phyloP scores from a whole-genome alignment of 2,113 vertebrate species.

The Pollimyrus isidori region DNA sequence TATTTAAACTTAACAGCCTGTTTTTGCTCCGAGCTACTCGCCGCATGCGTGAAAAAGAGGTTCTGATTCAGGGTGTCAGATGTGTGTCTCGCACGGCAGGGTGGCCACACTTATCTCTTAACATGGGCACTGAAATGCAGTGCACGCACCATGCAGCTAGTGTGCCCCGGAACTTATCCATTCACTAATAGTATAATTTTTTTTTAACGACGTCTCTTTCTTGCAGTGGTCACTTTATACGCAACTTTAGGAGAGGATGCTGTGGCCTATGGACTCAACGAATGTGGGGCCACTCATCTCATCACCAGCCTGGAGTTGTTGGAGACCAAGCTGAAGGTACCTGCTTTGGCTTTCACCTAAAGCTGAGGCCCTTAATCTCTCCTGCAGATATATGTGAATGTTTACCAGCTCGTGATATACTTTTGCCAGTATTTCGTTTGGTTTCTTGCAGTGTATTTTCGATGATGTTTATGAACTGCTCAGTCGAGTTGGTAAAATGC shows the following conservation, averaged over 20 bases:
- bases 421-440: background rate
- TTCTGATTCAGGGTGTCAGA: background rate
- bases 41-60: background rate
- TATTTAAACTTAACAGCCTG: background rate
- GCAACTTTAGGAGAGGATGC: slow-evolving; percentile 91
- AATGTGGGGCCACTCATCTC: slow-evolving; percentile 80
- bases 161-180: background rate
- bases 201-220: background rate
- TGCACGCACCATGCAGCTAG: background rate
- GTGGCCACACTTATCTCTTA: too few species aligned
- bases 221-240: slow-evolving; percentile 74
- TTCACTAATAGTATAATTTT: background rate
- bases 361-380: slow-evolving; percentile 12
- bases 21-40: background rate
- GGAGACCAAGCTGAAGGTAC: slow-evolving; percentile 82
- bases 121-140: background rate
- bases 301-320: slow-evolving; percentile 85
- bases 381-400: background rate
- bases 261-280: slow-evolving; percentile 82
- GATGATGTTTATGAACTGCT: background rate
- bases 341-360: slow-evolving; percentile 5
- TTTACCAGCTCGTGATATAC: background rate
- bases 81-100: background rate
- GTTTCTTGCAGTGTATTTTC: background rate
- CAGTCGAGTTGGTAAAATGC: background rate